phyloP scores from a whole-genome alignment of 2,797 vertebrate species.

The Momotus momota region DNA sequence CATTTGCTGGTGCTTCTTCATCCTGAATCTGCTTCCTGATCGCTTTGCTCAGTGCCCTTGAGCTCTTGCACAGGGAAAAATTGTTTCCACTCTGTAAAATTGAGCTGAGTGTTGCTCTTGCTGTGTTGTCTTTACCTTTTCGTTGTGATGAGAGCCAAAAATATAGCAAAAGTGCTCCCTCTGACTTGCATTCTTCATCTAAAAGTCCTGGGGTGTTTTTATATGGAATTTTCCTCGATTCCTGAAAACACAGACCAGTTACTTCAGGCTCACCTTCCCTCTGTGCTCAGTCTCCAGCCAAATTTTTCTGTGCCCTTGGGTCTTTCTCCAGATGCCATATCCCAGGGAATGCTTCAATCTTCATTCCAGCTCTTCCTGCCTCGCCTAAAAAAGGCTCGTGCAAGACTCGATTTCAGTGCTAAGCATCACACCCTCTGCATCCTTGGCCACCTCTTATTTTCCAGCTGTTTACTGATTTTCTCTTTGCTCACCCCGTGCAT shows the following conservation, averaged over 20 bases:
- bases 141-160: background rate
- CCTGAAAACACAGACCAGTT: background rate
- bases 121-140: background rate
- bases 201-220: background rate
- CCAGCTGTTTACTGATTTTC: background rate
- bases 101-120: background rate
- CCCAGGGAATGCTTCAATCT: background rate
- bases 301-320: background rate
- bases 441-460: background rate
- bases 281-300: background rate
- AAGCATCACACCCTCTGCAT: background rate
- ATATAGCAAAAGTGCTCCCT: background rate
- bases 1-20: background rate
- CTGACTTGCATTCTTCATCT: background rate
- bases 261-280: background rate
- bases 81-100: accelerated
- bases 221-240: background rate
- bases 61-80: background rate
- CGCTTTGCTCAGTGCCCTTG: accelerated
- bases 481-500: background rate
- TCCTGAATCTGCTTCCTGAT: background rate
- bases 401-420: background rate
- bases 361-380: background rate
- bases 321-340: background rate
- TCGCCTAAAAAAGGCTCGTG: background rate